Evolutionary conservation across 2,797 vertebrate genomes (phyloP).

Genomic region (Poecilia wingei): DNA sequence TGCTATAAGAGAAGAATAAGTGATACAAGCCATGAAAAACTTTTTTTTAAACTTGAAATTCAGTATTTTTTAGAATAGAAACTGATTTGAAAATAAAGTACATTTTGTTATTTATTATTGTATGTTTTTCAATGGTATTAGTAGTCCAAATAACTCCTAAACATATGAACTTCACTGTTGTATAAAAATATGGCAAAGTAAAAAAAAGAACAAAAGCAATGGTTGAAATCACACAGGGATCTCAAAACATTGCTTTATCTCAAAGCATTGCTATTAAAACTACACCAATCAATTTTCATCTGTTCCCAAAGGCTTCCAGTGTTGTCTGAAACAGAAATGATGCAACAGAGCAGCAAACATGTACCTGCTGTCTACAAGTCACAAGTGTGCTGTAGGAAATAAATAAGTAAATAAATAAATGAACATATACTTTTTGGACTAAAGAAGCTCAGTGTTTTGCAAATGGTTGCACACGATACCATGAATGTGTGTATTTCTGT

Average conservation of each 20-base stretch:
- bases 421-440: background rate
- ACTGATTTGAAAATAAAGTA: background rate
- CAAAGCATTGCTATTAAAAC: background rate
- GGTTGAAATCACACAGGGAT: background rate
- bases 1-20: background rate
- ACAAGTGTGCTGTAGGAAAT: background rate
- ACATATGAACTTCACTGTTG: background rate
- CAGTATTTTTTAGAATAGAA: background rate
- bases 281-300: background rate
- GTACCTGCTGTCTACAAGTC: background rate
- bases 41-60: background rate
- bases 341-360: slow-evolving; percentile 5
- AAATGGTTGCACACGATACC: background rate
- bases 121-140: background rate
- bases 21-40: background rate
- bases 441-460: background rate
- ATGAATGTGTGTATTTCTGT: background rate
- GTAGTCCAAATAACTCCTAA: background rate
- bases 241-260: background rate
- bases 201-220: background rate
- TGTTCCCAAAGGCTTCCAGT: background rate
- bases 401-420: background rate
- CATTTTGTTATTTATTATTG: background rate
- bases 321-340: background rate
- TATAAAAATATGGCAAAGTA: background rate